Percentiles rank a stretch among this genome's conserved stretches.
Evolutionary conservation across 2,797 vertebrate genomes (phyloP).

Genomic region (Avahi laniger): DNA sequence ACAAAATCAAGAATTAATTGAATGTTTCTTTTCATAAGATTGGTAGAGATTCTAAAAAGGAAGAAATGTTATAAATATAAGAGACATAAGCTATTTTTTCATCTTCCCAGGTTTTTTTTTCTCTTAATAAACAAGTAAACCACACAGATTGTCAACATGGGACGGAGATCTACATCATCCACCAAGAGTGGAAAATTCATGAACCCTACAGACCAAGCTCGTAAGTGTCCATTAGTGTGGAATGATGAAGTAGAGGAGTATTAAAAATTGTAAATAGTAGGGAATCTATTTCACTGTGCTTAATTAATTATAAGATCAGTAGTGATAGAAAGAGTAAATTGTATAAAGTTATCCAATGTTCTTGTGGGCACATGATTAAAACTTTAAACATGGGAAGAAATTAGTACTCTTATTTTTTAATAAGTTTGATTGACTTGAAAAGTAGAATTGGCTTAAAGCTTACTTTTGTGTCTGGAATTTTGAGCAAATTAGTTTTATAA

Average conservation of each 20-base stretch:
- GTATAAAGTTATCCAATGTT: not conserved
- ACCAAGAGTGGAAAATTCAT: conserved; percentile 99
- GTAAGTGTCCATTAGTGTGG: conserved; percentile 86
- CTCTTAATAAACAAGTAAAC: conserved; percentile 50
- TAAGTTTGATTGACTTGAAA: not conserved
- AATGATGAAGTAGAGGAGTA: not conserved
- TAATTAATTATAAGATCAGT: not conserved
- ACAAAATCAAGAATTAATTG: not conserved
- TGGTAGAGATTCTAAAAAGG: not conserved
- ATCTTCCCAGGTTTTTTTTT: conserved; percentile 64
- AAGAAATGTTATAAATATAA: not conserved
- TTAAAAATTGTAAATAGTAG: not conserved
- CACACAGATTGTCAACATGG: conserved; percentile 87
- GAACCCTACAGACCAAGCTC: conserved; percentile 98
- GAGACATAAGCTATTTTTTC: conserved; percentile 2
- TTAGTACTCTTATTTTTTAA: not conserved
- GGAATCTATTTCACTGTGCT: not conserved
- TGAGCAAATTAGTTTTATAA: not conserved
- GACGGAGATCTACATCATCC: conserved; percentile 97
- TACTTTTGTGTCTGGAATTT: conserved; percentile 27
- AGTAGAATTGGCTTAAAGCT: not conserved
- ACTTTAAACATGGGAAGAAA: not conserved
- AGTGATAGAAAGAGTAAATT: not conserved
- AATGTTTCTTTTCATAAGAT: conserved; percentile 15
- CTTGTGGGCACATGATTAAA: not conserved